Conservation (phyloP, 2,113 vertebrate genomes). For the Saiga tatarica region DNA sequence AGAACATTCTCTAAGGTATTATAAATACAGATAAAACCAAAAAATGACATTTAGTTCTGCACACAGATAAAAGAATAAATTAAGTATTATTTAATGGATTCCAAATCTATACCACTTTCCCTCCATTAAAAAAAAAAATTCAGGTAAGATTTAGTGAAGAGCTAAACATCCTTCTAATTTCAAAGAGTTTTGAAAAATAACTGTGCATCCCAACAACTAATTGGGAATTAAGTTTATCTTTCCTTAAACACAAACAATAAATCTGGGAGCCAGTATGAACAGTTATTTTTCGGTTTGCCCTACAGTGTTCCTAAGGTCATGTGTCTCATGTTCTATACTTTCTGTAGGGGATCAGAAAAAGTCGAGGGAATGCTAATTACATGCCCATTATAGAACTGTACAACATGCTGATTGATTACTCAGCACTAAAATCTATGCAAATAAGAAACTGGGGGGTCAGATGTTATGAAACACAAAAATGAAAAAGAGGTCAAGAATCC, state of each 20-base stretch:
- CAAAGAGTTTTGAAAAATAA: constrained; percentile 11
- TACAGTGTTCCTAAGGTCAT: neutral
- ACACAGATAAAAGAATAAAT: neutral
- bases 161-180: neutral
- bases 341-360: neutral
- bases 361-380: neutral
- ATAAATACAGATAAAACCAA: neutral
- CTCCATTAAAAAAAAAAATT: neutral
- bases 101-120: neutral
- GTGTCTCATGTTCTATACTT: neutral
- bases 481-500: neutral
- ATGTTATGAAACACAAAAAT: neutral
- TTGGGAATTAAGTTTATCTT: neutral
- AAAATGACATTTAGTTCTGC: neutral
- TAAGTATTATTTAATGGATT: neutral
- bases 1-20: neutral
- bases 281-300: neutral
- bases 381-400: neutral
- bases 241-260: neutral
- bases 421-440: neutral
- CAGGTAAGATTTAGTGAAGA: neutral
- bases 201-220: neutral
- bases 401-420: neutral
- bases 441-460: neutral
- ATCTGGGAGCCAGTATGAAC: neutral